Base-by-base conservation (phyloP, 2,888 invertebrate species). In the Epinotia ramella region DNA sequence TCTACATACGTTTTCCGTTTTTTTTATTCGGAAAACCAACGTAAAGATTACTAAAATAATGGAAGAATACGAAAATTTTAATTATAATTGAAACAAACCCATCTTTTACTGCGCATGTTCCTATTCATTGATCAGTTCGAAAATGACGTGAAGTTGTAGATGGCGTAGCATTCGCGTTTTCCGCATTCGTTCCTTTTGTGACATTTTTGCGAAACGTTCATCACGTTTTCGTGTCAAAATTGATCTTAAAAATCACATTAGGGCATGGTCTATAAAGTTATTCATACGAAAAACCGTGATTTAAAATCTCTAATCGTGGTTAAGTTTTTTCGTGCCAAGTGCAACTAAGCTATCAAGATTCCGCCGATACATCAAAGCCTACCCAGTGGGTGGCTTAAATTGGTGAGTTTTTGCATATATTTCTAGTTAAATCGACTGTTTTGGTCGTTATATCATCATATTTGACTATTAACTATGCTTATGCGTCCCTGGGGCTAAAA, bases 301-400 rank as follows among this genome's bases (percentile, higher is more conserved):
- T 85, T 86, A 88, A 92, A 91, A 89, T 90, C 87, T 88, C 80
- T 87, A 88, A 89, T 88, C 89, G 94, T 91, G 89, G 89, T 91
- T 89, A 87, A 89, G 89, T 94, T 94, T 94, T 94, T 92, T 91
- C 89, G 92, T 93, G 93, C 93, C 91, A 91, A 94, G 94, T 94
- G 94, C 93, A 88, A 93, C 87, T 94, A 96, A 96, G 95, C 96
- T 95, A 95, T 95, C 97, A 97, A 96, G 96, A 97, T 97, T 97
- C 96, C 97, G 96, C 96, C 96, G 95, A 96, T 95, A 96, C 96
- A 95, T 95, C 95, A 95, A 95, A 96, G 95, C 96, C 96, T 95
- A 96, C 96, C 96, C 96, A 96, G 95, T 96, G 97, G 96, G 96
- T 97, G 97, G 96, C 96, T 95, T 95, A 95, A 93, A 94, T 95